These are phyloP conservation scores for Agriotes lineatus DNA, from an alignment of 2,888 invertebrate genomes.

Conservation along the genomic window DNA sequence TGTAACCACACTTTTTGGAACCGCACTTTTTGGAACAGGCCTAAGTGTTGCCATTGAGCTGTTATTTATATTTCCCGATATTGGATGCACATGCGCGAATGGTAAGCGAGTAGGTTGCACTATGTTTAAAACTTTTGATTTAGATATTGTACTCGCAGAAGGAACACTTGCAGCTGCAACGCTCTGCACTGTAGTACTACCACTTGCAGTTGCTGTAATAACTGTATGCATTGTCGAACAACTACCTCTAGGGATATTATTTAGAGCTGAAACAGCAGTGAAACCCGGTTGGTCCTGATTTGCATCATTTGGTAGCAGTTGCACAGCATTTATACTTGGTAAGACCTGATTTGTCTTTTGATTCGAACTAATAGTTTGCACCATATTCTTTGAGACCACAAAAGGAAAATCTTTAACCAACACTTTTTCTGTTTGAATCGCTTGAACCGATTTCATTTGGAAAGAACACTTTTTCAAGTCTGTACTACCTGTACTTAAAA, in stretches of 20 bases:
- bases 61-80: neutral
- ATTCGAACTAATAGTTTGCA: neutral
- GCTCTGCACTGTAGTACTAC: neutral
- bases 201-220: neutral
- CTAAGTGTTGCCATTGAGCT: neutral
- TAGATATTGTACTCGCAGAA: neutral
- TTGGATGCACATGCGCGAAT: neutral
- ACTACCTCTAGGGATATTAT: neutral
- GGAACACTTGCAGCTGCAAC: neutral
- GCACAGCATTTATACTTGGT: too few relatives aligned
- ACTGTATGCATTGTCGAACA: too few relatives aligned
- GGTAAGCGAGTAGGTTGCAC: neutral
- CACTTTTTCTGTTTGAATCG: neutral
- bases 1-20: too few relatives aligned
- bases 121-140: neutral
- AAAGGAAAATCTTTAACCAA: neutral
- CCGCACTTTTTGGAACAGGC: neutral
- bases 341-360: neutral
- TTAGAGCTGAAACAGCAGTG: neutral
- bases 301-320: too few relatives aligned
- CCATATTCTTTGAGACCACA: neutral
- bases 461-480: neutral
- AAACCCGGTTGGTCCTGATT: neutral
- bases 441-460: neutral
- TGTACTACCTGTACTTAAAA: neutral